These are phyloP conservation scores for Gymnorhina tibicen DNA, from an alignment of 2,113 vertebrate genomes.

Conservation along the genomic window DNA sequence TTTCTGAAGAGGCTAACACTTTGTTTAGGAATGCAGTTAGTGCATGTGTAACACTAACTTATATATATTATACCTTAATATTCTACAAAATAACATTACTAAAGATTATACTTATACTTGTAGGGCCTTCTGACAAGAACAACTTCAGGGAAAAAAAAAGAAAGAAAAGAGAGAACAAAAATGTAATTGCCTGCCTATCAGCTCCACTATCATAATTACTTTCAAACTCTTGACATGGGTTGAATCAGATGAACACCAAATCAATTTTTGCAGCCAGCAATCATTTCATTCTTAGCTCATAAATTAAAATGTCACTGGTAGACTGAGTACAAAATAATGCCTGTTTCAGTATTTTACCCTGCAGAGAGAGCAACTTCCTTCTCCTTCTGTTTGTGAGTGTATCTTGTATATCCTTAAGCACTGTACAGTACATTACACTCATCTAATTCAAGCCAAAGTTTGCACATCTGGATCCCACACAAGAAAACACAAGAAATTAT, in stretches of 20 bases:
- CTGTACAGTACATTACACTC: not conserved
- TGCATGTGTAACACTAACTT: not conserved
- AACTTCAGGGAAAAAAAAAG: not conserved
- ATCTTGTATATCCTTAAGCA: not conserved
- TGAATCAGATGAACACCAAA: conserved; percentile 77
- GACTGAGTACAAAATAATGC: conserved; percentile 61
- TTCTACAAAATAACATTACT: not conserved
- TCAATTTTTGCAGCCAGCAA: conserved; percentile 73
- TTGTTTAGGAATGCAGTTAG: not conserved
- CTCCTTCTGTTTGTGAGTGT: not conserved
- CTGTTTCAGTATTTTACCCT: conserved; percentile 14
- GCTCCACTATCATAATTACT: conserved; percentile 75
- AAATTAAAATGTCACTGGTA: conserved; percentile 76
- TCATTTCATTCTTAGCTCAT: conserved; percentile 65
- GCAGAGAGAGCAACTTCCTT: not conserved
- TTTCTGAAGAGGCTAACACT: not conserved
- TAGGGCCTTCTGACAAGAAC: conserved; percentile 36
- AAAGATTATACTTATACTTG: not conserved
- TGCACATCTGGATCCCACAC: not conserved
- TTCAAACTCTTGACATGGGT: conserved; percentile 72
- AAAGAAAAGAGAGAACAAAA: conserved; percentile 56
- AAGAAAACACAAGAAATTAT: not conserved
- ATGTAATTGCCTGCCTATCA: conserved; percentile 76
- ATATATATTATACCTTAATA: not conserved
- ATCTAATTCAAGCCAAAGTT: not conserved